phyloP scores from a whole-genome alignment of 2,888 invertebrate genomes.

The Seladonia tumulorum region DNA sequence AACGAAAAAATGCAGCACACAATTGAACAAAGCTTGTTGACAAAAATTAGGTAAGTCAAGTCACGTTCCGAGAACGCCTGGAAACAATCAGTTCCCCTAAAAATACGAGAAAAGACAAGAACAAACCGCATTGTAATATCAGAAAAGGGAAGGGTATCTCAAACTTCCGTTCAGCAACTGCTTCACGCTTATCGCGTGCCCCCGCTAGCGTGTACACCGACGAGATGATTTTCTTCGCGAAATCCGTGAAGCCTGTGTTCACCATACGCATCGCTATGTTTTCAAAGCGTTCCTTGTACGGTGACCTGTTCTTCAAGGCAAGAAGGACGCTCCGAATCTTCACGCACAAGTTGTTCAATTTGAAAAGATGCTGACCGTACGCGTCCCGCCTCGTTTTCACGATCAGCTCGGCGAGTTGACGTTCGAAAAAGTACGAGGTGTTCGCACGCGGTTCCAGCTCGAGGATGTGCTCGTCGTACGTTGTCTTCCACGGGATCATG shows the following conservation, averaged over 20 bases:
- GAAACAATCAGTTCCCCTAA: neutral
- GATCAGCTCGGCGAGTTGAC: neutral
- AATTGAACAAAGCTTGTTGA: too few species aligned
- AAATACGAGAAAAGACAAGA: neutral
- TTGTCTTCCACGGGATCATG: rapidly evolving
- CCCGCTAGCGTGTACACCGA: rapidly evolving
- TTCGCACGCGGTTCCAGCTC: neutral
- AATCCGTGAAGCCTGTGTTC: neutral
- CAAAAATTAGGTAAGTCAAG: too few species aligned
- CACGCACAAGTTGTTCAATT: neutral
- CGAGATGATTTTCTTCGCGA: neutral
- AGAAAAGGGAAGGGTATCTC: neutral
- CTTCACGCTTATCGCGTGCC: rapidly evolving
- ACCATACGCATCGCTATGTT: neutral
- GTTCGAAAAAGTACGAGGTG: neutral
- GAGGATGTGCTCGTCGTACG: rapidly evolving
- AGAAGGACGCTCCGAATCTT: neutral
- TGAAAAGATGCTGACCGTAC: neutral
- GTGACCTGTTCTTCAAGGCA: neutral
- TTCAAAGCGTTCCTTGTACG: neutral
- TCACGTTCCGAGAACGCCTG: neutral
- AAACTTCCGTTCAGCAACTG: neutral
- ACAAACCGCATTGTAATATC: neutral
- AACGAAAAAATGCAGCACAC: too few species aligned
- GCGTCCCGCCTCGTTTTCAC: neutral